Evolutionary conservation across 2,113 vertebrate genomes (phyloP).

Genomic region (Rhynchopsitta pachyrhyncha): DNA sequence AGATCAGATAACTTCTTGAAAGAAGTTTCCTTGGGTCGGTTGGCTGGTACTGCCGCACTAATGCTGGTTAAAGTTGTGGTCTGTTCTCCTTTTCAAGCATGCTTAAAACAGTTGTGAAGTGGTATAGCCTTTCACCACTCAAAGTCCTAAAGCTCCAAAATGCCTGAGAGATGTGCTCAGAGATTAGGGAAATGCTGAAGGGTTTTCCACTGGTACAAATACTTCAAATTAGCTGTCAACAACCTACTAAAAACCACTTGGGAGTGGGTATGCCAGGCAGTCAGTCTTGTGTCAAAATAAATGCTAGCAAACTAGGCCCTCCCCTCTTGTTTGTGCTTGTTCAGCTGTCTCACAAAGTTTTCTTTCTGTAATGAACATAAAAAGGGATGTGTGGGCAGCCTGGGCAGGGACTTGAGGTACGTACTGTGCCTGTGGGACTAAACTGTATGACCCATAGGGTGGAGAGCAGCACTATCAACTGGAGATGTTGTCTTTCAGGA

Average conservation of each 20-base stretch:
- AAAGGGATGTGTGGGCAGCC: not conserved
- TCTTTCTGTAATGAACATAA: not conserved
- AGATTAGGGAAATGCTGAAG: not conserved
- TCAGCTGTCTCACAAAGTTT: not conserved
- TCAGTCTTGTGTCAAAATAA: not conserved
- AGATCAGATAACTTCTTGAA: not conserved
- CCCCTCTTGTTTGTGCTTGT: not conserved
- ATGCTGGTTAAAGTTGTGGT: not conserved
- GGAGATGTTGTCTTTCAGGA: not conserved
- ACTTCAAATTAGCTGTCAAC: not conserved
- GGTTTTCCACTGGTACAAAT: not conserved
- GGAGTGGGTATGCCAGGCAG: not conserved
- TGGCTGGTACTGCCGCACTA: accelerated
- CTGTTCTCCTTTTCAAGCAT: not conserved
- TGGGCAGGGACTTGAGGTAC: not conserved
- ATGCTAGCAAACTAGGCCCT: not conserved
- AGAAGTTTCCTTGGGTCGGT: not conserved
- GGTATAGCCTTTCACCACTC: not conserved
- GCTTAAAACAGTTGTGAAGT: not conserved
- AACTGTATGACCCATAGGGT: not conserved
- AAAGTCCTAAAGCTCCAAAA: not conserved
- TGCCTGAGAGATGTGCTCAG: not conserved
- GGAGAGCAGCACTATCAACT: not conserved
- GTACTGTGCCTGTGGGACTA: not conserved
- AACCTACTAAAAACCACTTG: not conserved